Evolutionary conservation across 2,113 vertebrate species (phyloP).

Genomic region (Hippocampus mohnikei): DNA sequence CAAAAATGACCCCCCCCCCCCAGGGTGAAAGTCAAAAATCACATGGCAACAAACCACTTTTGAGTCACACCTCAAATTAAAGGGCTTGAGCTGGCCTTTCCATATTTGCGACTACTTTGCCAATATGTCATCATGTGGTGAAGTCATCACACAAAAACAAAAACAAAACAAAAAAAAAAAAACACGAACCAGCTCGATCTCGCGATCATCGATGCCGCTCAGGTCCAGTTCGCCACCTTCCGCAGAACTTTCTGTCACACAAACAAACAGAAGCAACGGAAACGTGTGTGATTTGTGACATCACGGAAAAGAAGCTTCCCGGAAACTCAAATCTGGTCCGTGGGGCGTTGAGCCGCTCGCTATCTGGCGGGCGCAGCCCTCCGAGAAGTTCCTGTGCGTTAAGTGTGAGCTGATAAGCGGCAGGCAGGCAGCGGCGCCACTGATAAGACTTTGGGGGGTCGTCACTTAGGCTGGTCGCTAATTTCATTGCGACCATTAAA

Average conservation of each 20-base stretch:
- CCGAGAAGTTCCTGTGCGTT: conserved; percentile 44
- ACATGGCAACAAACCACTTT: neutral
- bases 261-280: neutral
- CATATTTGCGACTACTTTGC: neutral
- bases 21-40: too few species aligned
- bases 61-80: neutral
- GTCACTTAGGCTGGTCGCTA: conserved; percentile 33
- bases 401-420: conserved; percentile 46
- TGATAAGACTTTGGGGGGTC: conserved; percentile 24
- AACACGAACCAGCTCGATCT: conserved; percentile 85
- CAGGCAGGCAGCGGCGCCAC: conserved; percentile 16
- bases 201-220: conserved; percentile 89
- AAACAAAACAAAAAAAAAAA: neutral
- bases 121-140: neutral
- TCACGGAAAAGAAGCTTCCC: neutral
- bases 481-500: conserved; percentile 40
- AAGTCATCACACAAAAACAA: neutral
- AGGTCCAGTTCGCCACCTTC: conserved; percentile 90
- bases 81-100: neutral
- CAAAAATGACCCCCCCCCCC: too few species aligned
- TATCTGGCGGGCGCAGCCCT: conserved; percentile 54
- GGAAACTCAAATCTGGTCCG: conserved; percentile 20
- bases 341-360: conserved; percentile 33
- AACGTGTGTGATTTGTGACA: neutral
- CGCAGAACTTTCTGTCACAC: conserved; percentile 68